Conservation (phyloP, 2,797 vertebrate species). For the Pangasius djambal region DNA sequence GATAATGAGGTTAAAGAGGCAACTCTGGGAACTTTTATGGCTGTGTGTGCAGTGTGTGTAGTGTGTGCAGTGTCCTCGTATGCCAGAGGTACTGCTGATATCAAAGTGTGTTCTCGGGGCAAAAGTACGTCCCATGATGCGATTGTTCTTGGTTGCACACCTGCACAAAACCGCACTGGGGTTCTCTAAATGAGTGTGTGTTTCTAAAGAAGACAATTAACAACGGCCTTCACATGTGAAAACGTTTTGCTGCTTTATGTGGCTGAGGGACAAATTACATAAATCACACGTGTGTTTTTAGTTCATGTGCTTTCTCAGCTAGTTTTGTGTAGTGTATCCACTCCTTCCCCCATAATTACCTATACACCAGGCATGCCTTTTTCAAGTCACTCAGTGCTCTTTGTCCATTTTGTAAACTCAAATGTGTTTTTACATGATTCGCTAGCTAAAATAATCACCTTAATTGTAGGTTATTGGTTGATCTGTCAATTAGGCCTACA, state of each 20-base stretch:
- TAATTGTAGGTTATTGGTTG: not conserved
- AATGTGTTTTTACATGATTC: not conserved
- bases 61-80: not conserved
- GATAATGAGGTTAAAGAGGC: conserved; percentile 40
- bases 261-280: conserved; percentile 35
- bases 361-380: not conserved
- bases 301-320: conserved; percentile 17
- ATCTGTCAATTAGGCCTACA: not conserved
- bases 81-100: conserved; percentile 3
- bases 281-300: conserved; percentile 15
- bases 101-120: conserved; percentile 27
- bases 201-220: conserved; percentile 59
- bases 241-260: conserved; percentile 60
- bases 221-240: conserved; percentile 60
- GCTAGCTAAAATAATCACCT: not conserved
- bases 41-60: conserved; percentile 10
- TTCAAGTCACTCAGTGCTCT: not conserved
- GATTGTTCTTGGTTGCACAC: conserved; percentile 59
- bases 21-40: conserved; percentile 7
- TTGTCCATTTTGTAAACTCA: not conserved
- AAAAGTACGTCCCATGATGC: conserved; percentile 37
- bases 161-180: conserved; percentile 50
- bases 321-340: not conserved
- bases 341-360: not conserved
- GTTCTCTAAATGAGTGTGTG: conserved; percentile 30